Evolutionary conservation across 64 coral and sea anemone species (phyloP).

Genomic region (Stylophora pistillata): DNA sequence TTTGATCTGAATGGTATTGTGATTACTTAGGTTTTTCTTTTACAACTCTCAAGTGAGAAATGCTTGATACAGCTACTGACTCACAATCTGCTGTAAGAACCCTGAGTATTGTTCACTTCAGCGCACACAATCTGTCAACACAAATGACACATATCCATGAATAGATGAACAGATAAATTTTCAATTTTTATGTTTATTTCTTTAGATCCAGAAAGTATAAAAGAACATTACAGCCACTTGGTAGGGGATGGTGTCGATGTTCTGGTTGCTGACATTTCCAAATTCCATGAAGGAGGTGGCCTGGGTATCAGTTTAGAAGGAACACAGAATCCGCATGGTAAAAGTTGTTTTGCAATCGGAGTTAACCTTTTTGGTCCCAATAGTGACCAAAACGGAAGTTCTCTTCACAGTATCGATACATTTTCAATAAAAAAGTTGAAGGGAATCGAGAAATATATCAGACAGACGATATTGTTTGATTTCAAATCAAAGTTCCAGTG

Average conservation of each 20-base stretch:
- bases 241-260: constrained; percentile 78
- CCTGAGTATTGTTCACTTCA: neutral
- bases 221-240: constrained; percentile 81
- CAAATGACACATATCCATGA: neutral
- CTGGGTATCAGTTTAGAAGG: constrained; percentile 98
- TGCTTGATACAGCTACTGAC: neutral
- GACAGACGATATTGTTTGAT: too few relatives aligned
- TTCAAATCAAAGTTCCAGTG: too few relatives aligned
- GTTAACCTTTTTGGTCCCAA: too few relatives aligned
- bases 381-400: too few relatives aligned
- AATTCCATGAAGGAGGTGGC: constrained; percentile 76
- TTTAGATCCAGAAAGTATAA: constrained; percentile 45
- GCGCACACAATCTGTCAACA: neutral
- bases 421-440: too few relatives aligned
- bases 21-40: too few relatives aligned
- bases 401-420: too few relatives aligned
- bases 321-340: constrained; percentile 71
- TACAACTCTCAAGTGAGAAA: too few relatives aligned
- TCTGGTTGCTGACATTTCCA: constrained; percentile 88
- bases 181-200: neutral
- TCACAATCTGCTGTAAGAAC: neutral
- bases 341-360: neutral
- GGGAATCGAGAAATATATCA: too few relatives aligned
- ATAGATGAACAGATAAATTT: neutral
- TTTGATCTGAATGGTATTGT: too few relatives aligned